These are phyloP conservation scores for Drymodes brunneopygia DNA, from an alignment of 2,113 vertebrate genomes.

Conservation along the genomic window DNA sequence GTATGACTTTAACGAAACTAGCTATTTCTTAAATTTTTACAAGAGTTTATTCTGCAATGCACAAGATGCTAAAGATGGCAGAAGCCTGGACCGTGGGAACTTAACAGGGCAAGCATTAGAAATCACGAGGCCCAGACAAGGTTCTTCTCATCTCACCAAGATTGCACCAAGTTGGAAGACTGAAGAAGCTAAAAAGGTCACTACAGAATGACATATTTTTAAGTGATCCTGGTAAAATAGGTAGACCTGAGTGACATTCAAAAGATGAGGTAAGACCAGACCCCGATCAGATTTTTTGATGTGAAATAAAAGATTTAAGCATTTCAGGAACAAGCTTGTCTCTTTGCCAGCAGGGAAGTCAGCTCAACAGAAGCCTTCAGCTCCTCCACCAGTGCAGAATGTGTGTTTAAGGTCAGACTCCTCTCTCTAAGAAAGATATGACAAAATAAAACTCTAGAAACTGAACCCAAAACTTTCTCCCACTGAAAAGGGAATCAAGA, in stretches of 20 bases:
- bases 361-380: not conserved
- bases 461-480: not conserved
- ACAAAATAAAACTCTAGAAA: not conserved
- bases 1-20: not conserved
- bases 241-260: not conserved
- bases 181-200: not conserved
- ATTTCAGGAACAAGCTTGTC: not conserved
- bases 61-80: not conserved
- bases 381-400: not conserved
- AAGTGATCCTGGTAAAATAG: not conserved
- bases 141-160: not conserved
- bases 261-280: not conserved
- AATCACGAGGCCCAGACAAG: not conserved
- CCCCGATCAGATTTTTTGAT: not conserved
- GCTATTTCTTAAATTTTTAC: not conserved
- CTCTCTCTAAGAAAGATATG: not conserved
- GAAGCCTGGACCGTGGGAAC: not conserved
- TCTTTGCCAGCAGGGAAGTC: not conserved
- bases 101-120: not conserved
- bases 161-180: not conserved
- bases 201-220: not conserved
- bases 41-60: not conserved
- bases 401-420: not conserved
- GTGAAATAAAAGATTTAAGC: not conserved
- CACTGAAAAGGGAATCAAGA: not conserved